These are phyloP conservation scores for Meiosimyza decipiens DNA, from an alignment of 2,888 invertebrate species.

Conservation along the genomic window DNA sequence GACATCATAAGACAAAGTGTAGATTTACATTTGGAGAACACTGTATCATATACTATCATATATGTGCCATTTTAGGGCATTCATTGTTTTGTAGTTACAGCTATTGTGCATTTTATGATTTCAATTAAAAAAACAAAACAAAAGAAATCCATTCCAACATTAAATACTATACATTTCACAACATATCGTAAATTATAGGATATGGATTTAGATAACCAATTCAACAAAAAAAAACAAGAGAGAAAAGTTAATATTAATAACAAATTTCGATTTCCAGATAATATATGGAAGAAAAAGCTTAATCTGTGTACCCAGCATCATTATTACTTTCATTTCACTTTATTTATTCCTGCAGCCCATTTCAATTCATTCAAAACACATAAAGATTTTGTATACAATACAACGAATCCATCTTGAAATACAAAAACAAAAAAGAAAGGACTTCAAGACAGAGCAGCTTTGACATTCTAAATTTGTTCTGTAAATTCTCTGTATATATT, in stretches of 20 bases:
- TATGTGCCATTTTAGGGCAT: conserved; percentile 31
- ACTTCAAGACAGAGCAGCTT: no score
- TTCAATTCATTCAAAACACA: conserved; percentile 12
- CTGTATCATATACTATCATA: conserved; percentile 6
- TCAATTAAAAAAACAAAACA: background rate
- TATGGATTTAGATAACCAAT: background rate
- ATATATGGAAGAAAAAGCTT: no score
- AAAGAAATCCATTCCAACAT: background rate
- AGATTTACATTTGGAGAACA: background rate
- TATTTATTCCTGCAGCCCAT: conserved; percentile 24
- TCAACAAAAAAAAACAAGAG: background rate
- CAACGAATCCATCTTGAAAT: no score
- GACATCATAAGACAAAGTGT: conserved; percentile 50
- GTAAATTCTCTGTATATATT: no score
- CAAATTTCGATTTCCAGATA: no score
- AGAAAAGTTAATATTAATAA: no score
- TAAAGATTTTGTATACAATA: no score
- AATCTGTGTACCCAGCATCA: background rate
- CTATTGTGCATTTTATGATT: conserved; percentile 29
- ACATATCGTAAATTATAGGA: no score
- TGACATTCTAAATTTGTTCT: no score
- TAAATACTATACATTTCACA: no score
- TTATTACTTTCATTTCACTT: conserved; percentile 24
- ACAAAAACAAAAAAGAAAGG: no score
- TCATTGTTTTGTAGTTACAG: conserved; percentile 32